These are phyloP conservation scores for Neolamprologus brichardi DNA, from an alignment of 2,113 vertebrate species.

Conservation along the genomic window DNA sequence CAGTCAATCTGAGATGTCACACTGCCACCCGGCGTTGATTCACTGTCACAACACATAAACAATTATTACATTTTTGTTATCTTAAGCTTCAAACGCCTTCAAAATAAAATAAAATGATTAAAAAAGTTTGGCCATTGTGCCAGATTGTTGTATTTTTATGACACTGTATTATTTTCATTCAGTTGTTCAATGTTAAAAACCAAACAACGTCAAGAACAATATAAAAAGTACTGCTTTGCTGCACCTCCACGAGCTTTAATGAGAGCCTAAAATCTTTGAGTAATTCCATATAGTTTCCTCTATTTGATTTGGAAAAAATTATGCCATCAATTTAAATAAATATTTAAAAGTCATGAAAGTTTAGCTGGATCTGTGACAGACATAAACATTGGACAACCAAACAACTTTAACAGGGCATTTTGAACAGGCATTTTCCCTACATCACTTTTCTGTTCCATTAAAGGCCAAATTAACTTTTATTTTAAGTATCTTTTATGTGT, in stretches of 20 bases:
- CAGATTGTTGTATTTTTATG: neutral
- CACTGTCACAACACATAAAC: neutral
- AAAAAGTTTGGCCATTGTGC: neutral
- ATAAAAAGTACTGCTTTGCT: neutral
- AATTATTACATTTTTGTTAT: neutral
- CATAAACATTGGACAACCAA: neutral
- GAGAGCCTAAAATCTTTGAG: neutral
- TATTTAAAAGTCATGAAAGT: neutral
- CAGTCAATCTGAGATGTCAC: neutral
- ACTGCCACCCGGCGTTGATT: slow-evolving; percentile 58
- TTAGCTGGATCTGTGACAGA: neutral
- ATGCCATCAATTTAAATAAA: neutral
- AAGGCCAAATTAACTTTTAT: neutral
- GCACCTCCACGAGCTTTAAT: neutral
- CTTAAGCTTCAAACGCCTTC: neutral
- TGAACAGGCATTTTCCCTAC: neutral
- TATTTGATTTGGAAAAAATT: neutral
- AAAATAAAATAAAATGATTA: neutral
- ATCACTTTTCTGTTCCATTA: neutral
- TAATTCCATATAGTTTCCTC: neutral
- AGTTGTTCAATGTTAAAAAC: neutral
- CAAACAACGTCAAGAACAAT: neutral
- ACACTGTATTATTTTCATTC: neutral
- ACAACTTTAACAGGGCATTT: neutral
- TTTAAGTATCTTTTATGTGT: neutral